These are phyloP conservation scores for Acrobasis suavella DNA, from an alignment of 2,888 invertebrate genomes.

Conservation along the genomic window DNA sequence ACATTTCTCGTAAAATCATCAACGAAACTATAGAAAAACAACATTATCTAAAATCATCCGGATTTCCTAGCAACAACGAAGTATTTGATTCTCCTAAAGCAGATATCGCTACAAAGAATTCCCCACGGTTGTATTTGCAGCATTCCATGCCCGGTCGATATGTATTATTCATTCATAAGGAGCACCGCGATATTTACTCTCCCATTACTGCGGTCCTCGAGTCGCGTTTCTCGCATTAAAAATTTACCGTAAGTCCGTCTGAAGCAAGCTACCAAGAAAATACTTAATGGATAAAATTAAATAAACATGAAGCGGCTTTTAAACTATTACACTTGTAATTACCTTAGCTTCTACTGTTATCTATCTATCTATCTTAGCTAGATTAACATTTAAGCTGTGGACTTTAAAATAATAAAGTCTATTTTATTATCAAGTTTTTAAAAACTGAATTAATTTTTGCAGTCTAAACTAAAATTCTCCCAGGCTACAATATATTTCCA, in stretches of 20 bases:
- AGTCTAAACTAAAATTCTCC: too few species aligned
- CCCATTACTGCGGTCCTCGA: slow-evolving; percentile 67
- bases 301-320: slow-evolving; percentile 39
- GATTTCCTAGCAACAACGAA: not conserved
- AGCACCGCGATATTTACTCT: slow-evolving; percentile 75
- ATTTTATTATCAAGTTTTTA: too few species aligned
- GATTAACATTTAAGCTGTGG: too few species aligned
- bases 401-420: too few species aligned
- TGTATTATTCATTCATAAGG: slow-evolving; percentile 76
- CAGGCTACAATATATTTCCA: too few species aligned
- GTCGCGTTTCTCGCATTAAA: slow-evolving; percentile 72
- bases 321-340: slow-evolving; percentile 31
- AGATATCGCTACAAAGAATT: slow-evolving; percentile 36
- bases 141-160: slow-evolving; percentile 53
- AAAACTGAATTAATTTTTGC: too few species aligned
- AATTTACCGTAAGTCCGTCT: slow-evolving; percentile 63
- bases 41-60: not conserved
- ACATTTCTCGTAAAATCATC: not conserved
- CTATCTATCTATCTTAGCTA: slow-evolving; percentile 15
- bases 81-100: slow-evolving; percentile 26
- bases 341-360: slow-evolving; percentile 20
- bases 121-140: slow-evolving; percentile 54
- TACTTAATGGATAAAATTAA: slow-evolving; percentile 48
- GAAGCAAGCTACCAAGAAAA: slow-evolving; percentile 45
- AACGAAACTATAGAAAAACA: slow-evolving; percentile 2